phyloP scores from a whole-genome alignment of 2,797 vertebrate species.

The Danio kyathit region DNA sequence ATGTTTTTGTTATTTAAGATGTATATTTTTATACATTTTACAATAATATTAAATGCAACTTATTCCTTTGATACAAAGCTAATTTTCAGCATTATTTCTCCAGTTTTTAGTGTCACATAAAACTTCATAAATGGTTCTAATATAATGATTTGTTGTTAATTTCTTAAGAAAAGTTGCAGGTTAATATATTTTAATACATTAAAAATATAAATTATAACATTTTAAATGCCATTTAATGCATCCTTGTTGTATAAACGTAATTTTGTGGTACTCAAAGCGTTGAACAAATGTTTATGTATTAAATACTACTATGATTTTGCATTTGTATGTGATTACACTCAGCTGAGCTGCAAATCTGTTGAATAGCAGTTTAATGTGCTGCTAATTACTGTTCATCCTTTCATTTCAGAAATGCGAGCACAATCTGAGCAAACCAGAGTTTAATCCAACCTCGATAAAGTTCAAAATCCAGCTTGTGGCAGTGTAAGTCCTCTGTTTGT shows the following conservation, averaged over 20 bases:
- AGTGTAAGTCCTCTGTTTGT: slow-evolving; percentile 85
- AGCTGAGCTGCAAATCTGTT: neutral
- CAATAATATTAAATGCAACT: neutral
- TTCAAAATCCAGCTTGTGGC: slow-evolving; percentile 99
- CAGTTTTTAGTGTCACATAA: neutral
- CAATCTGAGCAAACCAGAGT: slow-evolving; percentile 99
- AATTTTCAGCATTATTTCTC: neutral
- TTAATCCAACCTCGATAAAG: slow-evolving; percentile 99
- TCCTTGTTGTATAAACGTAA: too few relatives aligned
- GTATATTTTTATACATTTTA: too few relatives aligned
- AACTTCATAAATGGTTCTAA: neutral
- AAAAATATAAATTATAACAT: too few relatives aligned
- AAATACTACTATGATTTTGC: neutral
- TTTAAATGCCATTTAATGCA: too few relatives aligned
- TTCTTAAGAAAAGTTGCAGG: neutral
- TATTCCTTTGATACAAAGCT: neutral
- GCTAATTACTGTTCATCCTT: neutral
- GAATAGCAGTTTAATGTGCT: neutral
- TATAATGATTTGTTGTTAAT: neutral
- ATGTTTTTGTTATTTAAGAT: neutral
- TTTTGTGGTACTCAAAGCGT: too few relatives aligned
- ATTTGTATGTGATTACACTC: neutral
- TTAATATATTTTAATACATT: too few relatives aligned
- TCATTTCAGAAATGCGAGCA: slow-evolving; percentile 94
- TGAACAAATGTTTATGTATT: neutral